Percentiles rank a stretch among this genome's conserved stretches.
phyloP scores from a whole-genome alignment of 2,113 vertebrate genomes.

The Cololabis saira region DNA sequence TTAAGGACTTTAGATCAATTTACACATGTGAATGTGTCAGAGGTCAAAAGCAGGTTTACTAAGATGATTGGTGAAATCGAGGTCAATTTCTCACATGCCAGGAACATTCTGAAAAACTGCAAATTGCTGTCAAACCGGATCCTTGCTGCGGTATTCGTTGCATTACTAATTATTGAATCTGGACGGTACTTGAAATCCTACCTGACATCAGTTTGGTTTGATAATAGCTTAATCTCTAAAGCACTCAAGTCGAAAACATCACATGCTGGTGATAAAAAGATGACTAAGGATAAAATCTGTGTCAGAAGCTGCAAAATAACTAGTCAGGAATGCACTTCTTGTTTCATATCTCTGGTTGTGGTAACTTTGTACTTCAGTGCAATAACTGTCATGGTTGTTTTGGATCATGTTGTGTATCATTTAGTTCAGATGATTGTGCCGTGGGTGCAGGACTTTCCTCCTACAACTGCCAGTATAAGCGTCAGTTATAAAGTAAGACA shows the following conservation, averaged over 20 bases:
- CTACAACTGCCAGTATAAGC: slow-evolving; percentile 74
- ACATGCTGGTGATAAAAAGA: slow-evolving; percentile 50
- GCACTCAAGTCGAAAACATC: slow-evolving; percentile 62
- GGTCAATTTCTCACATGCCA: slow-evolving; percentile 80
- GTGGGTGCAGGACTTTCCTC: slow-evolving; percentile 83
- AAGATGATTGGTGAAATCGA: slow-evolving; percentile 78
- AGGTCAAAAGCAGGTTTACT: slow-evolving; percentile 73
- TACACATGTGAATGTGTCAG: slow-evolving; percentile 76
- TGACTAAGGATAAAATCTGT: slow-evolving; percentile 61
- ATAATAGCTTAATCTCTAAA: slow-evolving; percentile 84
- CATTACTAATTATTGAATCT: slow-evolving; percentile 82
- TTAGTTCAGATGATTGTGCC: slow-evolving; percentile 72
- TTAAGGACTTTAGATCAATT: slow-evolving; percentile 75
- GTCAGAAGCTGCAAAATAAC: slow-evolving; percentile 77
- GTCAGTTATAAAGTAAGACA: slow-evolving; percentile 83
- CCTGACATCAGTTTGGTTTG: slow-evolving; percentile 86
- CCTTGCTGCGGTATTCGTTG: slow-evolving; percentile 80
- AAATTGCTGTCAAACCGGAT: slow-evolving; percentile 78
- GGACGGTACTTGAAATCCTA: slow-evolving; percentile 87
- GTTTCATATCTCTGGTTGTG: slow-evolving; percentile 76
- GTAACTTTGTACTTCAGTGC: slow-evolving; percentile 81
- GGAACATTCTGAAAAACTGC: slow-evolving; percentile 63
- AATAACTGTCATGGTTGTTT: slow-evolving; percentile 71
- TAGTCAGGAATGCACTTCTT: slow-evolving; percentile 78
- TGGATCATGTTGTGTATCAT: slow-evolving; percentile 84